A percentile compares a stretch with the other conserved stretches of the same genome.
Conservation (phyloP, 2,113 vertebrate genomes). For the Chaenocephalus aceratus region DNA sequence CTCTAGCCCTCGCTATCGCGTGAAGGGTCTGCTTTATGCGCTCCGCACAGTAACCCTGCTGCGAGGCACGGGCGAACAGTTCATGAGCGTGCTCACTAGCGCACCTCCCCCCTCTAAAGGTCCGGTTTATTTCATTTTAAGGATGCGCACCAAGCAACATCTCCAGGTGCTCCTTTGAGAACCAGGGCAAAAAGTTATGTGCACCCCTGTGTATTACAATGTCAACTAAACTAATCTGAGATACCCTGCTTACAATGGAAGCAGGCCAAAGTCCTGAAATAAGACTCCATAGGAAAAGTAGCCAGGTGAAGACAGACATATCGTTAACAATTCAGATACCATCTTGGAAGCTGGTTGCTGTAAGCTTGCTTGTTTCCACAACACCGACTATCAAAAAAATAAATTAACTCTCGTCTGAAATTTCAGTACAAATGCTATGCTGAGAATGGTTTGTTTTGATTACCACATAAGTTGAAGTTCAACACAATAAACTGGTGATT, state of each 20-base stretch:
- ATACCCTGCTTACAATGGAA: slow-evolving; percentile 15
- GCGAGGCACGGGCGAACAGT: too few relatives aligned
- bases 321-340: slow-evolving; percentile 45
- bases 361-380: slow-evolving; percentile 49
- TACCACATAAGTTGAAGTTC: neutral
- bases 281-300: slow-evolving; percentile 46
- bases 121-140: too few relatives aligned
- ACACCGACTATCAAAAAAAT: slow-evolving; percentile 21
- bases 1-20: too few relatives aligned
- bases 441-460: slow-evolving; percentile 2
- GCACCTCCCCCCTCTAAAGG: too few relatives aligned
- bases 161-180: too few relatives aligned
- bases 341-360: slow-evolving; percentile 41
- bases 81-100: too few relatives aligned
- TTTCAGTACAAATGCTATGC: slow-evolving; percentile 28
- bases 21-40: too few relatives aligned
- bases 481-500: neutral
- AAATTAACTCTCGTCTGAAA: slow-evolving; percentile 7
- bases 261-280: slow-evolving; percentile 53
- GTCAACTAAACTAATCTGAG: slow-evolving; percentile 49
- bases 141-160: too few relatives aligned
- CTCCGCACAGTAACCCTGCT: too few relatives aligned
- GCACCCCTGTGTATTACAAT: neutral
- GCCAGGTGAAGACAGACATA: slow-evolving; percentile 36
- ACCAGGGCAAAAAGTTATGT: too few relatives aligned